phyloP scores from a whole-genome alignment of 2,888 invertebrate genomes.

The Scrobipalpa atriplicella region DNA sequence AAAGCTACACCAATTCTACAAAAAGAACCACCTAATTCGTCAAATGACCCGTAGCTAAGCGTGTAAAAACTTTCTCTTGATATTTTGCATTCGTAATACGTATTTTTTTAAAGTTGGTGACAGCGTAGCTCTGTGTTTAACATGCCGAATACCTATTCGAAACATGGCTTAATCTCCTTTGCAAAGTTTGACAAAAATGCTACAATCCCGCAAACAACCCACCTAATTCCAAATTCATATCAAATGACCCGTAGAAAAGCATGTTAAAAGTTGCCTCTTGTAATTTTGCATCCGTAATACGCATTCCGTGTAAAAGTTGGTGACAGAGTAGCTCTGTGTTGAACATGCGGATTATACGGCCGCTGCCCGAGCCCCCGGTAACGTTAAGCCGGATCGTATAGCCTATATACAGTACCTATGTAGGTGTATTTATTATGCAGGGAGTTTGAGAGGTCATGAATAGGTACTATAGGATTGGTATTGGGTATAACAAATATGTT shows the following conservation, averaged over 20 bases:
- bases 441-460: not conserved
- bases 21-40: not conserved
- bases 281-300: not conserved
- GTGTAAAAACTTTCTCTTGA: not conserved
- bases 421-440: slow-evolving; percentile 1
- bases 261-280: not conserved
- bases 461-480: not conserved
- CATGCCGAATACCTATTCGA: slow-evolving; percentile 73
- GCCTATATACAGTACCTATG: slow-evolving; percentile 17
- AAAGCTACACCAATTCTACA: too few relatives aligned
- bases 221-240: not conserved
- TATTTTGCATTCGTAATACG: slow-evolving; percentile 4
- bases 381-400: slow-evolving; percentile 22
- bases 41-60: not conserved
- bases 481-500: too few relatives aligned
- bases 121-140: slow-evolving; percentile 66
- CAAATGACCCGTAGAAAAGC: slow-evolving; percentile 8
- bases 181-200: too few relatives aligned
- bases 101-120: slow-evolving; percentile 45
- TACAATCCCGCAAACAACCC: not conserved
- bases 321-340: slow-evolving; percentile 63
- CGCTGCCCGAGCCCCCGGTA: slow-evolving; percentile 15
- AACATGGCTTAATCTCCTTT: too few relatives aligned
- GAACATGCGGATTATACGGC: slow-evolving; percentile 68
- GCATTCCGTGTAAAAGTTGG: slow-evolving; percentile 43